Base-by-base conservation (phyloP, 2,888 invertebrate species). In the Drosophila neonasuta region DNA sequence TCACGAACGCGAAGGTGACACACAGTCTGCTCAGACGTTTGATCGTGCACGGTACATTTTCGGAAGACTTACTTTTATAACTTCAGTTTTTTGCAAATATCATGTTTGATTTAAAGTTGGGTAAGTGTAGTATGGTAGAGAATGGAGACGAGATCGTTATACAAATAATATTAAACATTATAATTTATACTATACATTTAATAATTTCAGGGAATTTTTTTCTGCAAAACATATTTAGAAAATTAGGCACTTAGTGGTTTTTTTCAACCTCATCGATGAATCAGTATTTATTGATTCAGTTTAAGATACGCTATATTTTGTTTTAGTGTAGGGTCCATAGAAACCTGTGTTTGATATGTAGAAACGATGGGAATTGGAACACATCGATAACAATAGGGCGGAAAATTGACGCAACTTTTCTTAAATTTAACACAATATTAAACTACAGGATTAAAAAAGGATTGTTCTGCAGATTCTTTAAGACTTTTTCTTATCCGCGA, bases 291-390 rank as follows among this genome's bases (percentile, higher is more conserved):
- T 24, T 6, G 24, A 5, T 24, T 24, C 24, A 24, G 6, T 24
- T 24, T 6, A 24, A 5, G 6, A 24, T 24, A 24, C 4, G 20
- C 20, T 24, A 24, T 24, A 24, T 24, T 20, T 20, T 20, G 0
- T 34, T 11, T 10, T 34, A 34, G 34, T 11, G 4, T 11, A 11
- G 34, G 34, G 11, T 34, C 4, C 1, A 34, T 34, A 34, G 24
- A 34, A 34, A 34, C 4, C 32, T 9, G 34, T 34, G 34, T 11
- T 24, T 24, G 11, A 10, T 9, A 34, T 11, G 1, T 1, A 34
- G 34, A n/a, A 6, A 36, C 36, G 36, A n/a, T 36, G 36, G n/a
- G 36, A 36, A 36, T n/a, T 36, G 36, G n/a, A 36, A 36, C 36
- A 36, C n/a, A 36, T 36, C 36, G 36, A 36, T 36, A 36, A 36